Percentiles rank a stretch among this genome's conserved stretches.
Conservation (phyloP, 92 coral and sea anemone species). For the Porites cylindrica region DNA sequence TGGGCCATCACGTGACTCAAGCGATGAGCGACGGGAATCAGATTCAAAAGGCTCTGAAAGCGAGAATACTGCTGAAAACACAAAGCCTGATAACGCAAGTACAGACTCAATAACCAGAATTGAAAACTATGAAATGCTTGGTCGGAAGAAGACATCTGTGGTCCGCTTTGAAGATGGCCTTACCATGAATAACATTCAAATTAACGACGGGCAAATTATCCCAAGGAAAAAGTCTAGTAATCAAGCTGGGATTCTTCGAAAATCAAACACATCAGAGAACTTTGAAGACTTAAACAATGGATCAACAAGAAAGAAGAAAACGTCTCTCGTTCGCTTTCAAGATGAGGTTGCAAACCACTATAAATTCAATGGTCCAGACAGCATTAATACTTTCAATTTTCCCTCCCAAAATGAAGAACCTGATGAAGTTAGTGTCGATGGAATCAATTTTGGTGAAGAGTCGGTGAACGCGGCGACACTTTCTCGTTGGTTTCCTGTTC, state of each 20-base stretch:
- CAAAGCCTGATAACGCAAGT: not conserved
- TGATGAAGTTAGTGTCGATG: not conserved
- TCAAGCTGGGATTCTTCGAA: slow-evolving; percentile 38
- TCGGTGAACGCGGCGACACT: not conserved
- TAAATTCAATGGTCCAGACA: not conserved
- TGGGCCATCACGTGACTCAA: not conserved
- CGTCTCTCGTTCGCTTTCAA: slow-evolving; percentile 46
- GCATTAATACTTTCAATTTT: not conserved
- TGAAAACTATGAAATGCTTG: not conserved
- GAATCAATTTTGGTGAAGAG: not conserved
- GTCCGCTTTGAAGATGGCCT: slow-evolving; percentile 53
- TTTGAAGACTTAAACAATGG: slow-evolving; percentile 17
- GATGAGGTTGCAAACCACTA: slow-evolving; percentile 21
- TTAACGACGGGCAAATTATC: not conserved
- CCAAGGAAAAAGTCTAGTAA: slow-evolving; percentile 7
- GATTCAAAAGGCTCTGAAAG: not conserved
- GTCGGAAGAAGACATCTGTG: slow-evolving; percentile 32
- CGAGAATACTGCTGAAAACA: not conserved
- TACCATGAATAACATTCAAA: not conserved
- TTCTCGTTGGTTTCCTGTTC: not conserved
- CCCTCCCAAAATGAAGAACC: slow-evolving; percentile 3
- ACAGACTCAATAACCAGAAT: not conserved
- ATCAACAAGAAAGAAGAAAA: slow-evolving; percentile 28
- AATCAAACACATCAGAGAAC: not conserved
- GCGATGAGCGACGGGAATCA: not conserved